These are phyloP conservation scores for Semnornis frantzii DNA, from an alignment of 2,113 vertebrate species.

Conservation along the genomic window DNA sequence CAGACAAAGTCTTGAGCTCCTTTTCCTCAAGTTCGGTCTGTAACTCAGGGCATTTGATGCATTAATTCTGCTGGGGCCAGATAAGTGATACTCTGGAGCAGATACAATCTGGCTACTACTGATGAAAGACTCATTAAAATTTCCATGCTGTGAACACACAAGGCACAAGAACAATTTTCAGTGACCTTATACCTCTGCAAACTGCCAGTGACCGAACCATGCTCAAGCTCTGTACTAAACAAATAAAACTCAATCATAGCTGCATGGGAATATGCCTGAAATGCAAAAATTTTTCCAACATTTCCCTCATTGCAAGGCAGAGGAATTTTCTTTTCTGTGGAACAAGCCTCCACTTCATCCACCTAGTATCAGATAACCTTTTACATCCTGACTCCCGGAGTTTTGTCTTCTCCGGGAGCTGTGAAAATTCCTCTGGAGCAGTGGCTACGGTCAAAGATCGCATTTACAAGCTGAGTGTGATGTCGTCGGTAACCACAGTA, in stretches of 20 bases:
- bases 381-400: slow-evolving; percentile 46
- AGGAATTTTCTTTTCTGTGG: slow-evolving; percentile 20
- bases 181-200: slow-evolving; percentile 4
- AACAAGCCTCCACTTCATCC: slow-evolving; percentile 40
- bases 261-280: not conserved
- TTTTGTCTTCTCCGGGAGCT: slow-evolving; percentile 45
- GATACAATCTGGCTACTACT: slow-evolving; percentile 14
- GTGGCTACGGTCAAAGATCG: slow-evolving; percentile 60
- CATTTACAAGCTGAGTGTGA: slow-evolving; percentile 48
- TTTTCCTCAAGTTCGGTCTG: not conserved
- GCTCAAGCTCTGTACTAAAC: not conserved
- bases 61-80: slow-evolving; percentile 35
- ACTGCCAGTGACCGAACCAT: not conserved
- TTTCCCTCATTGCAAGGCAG: not conserved
- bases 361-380: slow-evolving; percentile 64
- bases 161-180: slow-evolving; percentile 4
- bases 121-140: slow-evolving; percentile 48
- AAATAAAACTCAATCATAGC: not conserved
- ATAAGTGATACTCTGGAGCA: slow-evolving; percentile 21
- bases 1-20: not conserved
- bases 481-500: slow-evolving; percentile 69
- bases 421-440: slow-evolving; percentile 60
- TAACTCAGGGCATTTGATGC: not conserved
- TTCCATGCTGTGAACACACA: slow-evolving; percentile 3
- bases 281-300: not conserved